Evolutionary conservation across 2,888 invertebrate species (phyloP), one percentile per base, ranked within the genome.

Genomic region (Nymphalis urticae): DNA sequence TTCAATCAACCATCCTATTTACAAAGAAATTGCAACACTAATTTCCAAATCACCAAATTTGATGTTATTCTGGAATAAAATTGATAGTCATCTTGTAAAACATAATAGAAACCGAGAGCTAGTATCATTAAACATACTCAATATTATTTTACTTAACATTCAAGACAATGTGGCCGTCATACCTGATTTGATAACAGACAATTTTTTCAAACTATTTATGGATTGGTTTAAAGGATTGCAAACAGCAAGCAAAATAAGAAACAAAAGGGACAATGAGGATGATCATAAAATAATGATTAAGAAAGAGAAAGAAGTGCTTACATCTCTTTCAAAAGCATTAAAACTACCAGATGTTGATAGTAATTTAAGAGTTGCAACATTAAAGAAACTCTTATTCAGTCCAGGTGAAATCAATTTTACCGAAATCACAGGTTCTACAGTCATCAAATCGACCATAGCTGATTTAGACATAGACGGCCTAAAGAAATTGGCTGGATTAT

Each of bases 391-490:
- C 1, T 87, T 96, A 13, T 92, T 96, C 58, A 89, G 94, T 80
- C 96, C 96, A 0, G 96, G 96, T 5, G 94, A 95, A 77, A 94
- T 96, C 71, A 95, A 95, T 84, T 95, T 96, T 72, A 96, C 96
- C 78, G 96, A 96, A 86, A 94, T 95, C 47, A 95, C 96, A 24
- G 94, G 94, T 16, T 94, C 94, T 17, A 95, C 94, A 76, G 82
- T 96, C 59, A 86, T 96, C 0, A 95, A 95, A 80, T 93, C 94
- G 64, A 90, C 96, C 13, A 94, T 94, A n/a, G 87, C 90, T 1
- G 94, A 93, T 81, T 87, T 96, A 69, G 93, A 94, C 70, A 85
- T 84, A 9, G 93, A 93, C 62, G 95, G 95, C 9, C 93, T 96
- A 0, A 94, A 94, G 78, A 94, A 94, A 80, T 85, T 96, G 74